Evolutionary conservation across 2,113 vertebrate genomes (phyloP), one percentile per base, ranked within the genome.

Genomic region (Taurulus bubalis): DNA sequence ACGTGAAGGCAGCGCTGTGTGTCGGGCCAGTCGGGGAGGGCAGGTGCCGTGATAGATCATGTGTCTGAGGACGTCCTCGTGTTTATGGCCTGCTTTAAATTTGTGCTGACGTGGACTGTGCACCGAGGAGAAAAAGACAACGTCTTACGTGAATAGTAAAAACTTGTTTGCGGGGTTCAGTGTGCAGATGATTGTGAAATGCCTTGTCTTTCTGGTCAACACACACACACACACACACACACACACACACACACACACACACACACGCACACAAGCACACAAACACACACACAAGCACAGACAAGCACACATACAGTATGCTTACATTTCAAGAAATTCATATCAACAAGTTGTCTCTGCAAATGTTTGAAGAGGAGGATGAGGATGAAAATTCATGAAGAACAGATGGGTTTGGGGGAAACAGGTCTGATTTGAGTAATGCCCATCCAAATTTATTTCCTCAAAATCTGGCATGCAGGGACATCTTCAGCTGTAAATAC

Each of bases 301-400:
- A 38, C 36, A 62, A 58, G 70, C 69, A 26, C 56, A 45, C 45
- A 67, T 8, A 72, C 20, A 38, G 24, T 15, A 53, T 58, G 63
- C 20, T 53, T 30, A 71, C 42, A 34, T 28, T 32, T 30, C 7
- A 51, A 58, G 68, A 77, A 83, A 83, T 72, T 85, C 73, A 66
- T 71, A 75, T 82, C 75, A 22, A 22, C 55, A 81, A 86, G 82
- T 82, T 87, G 77, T 81, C 80, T 85, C 36, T 75, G 84, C 85
- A 89, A 80, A 91, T 88, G 88, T 93, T 91, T 91, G 83, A 90
- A 88, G 75, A 86, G n/a, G 73, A 65, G 68, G 81, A 87, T 88
- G 85, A 87, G 62, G 82, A 90, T 90, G 85, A 87, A 93, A 91
- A 92, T 93, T 88, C 80, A 90, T 88, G 83, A 86, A 74, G 65